phyloP scores from a whole-genome alignment of 2,113 vertebrate genomes.

The Peromyscus polionotus region DNA sequence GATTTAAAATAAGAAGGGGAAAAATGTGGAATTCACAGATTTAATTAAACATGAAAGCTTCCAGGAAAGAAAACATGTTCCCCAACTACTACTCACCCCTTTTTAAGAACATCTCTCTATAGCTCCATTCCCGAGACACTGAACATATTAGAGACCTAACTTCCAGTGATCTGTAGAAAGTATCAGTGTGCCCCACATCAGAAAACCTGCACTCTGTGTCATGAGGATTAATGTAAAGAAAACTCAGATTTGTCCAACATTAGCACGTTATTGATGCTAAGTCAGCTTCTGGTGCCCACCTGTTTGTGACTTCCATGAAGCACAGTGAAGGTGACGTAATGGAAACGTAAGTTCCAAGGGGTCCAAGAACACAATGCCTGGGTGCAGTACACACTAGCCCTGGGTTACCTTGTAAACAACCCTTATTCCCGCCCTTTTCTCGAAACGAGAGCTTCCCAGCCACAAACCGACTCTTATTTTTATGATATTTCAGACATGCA shows the following conservation, averaged over 20 bases:
- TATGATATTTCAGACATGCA: conserved; percentile 67
- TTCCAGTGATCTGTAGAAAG: conserved; percentile 29
- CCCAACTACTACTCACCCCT: not conserved
- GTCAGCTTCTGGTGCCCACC: not conserved
- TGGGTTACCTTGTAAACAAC: not conserved
- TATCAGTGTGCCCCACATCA: conserved; percentile 38
- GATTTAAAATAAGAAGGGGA: conserved; percentile 64
- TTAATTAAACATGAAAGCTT: conserved; percentile 79
- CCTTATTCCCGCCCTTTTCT: not conserved
- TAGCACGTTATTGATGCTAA: not conserved
- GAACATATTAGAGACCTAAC: not conserved
- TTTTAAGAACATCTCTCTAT: conserved; percentile 5
- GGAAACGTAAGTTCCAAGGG: not conserved
- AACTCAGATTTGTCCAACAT: not conserved
- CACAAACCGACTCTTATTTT: conserved; percentile 70
- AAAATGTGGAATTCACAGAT: conserved; percentile 73
- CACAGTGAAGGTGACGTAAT: not conserved
- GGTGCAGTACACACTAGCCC: not conserved
- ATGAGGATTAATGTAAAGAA: not conserved
- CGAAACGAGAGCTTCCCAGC: not conserved
- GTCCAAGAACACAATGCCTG: not conserved
- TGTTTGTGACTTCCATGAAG: not conserved
- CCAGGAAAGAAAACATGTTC: conserved; percentile 45
- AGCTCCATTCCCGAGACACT: conserved; percentile 13
- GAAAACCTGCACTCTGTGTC: not conserved